Evolutionary conservation across 2,113 vertebrate genomes (phyloP).

Genomic region (Ammospiza caudacuta): DNA sequence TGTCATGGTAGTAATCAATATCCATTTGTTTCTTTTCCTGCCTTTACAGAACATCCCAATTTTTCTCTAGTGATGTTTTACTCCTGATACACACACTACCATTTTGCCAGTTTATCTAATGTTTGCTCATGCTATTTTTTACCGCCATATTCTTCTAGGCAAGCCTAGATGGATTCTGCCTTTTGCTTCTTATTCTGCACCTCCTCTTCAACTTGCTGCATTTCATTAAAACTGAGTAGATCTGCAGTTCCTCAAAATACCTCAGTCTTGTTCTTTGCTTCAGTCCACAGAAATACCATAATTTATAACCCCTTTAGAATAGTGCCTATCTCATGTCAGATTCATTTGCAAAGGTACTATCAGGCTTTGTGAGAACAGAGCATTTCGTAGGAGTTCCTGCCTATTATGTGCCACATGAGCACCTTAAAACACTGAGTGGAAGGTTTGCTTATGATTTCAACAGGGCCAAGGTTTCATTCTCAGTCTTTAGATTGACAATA

Average conservation of each 20-base stretch:
- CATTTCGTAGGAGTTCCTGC: neutral
- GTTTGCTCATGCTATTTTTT: conserved; percentile 13
- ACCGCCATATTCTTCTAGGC: neutral
- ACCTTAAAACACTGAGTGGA: neutral
- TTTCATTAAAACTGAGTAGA: conserved; percentile 23
- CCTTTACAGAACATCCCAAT: neutral
- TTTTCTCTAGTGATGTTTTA: conserved; percentile 3
- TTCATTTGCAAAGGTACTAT: neutral
- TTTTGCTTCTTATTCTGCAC: neutral
- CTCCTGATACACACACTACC: neutral
- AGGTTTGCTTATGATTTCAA: conserved; percentile 10
- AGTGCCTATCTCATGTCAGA: neutral
- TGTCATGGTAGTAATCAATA: neutral
- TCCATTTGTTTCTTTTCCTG: neutral
- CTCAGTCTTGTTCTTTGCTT: neutral
- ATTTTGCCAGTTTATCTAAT: neutral
- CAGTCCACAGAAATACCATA: neutral
- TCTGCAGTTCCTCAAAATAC: conserved; percentile 12
- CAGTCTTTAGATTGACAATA: neutral
- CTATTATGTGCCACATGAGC: neutral
- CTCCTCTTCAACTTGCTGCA: neutral
- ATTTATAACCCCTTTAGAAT: neutral
- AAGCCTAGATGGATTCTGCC: neutral
- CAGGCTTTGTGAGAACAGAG: conserved; percentile 4
- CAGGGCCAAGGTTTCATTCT: neutral